A percentile compares a stretch with the other conserved stretches of the same genome.
phyloP scores from a whole-genome alignment of 2,888 invertebrate genomes.

The Drosophila maculinotata region DNA sequence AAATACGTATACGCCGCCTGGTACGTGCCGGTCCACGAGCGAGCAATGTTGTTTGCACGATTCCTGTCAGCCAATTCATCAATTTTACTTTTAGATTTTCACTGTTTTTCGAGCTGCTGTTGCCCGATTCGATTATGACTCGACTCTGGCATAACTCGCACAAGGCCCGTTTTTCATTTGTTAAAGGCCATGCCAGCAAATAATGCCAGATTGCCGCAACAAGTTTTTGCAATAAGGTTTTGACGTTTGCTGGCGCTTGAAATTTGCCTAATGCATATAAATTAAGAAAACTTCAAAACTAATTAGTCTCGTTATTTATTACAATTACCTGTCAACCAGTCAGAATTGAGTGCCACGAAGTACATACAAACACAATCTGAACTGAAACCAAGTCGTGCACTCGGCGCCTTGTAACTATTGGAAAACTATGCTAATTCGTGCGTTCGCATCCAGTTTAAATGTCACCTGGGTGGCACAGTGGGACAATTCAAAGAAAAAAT shows the following conservation, averaged over 20 bases:
- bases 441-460: conserved; percentile 55
- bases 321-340: conserved; percentile 69
- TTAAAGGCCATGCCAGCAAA: not conserved
- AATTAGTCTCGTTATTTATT: conserved; percentile 74
- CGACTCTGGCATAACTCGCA: conserved; percentile 12
- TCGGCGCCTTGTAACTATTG: conserved; percentile 49
- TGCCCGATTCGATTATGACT: conserved; percentile 42
- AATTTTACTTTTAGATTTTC: conserved; percentile 60
- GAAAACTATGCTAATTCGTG: conserved; percentile 69
- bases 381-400: conserved; percentile 57
- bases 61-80: conserved; percentile 70
- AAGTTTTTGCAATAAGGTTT: conserved; percentile 36
- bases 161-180: conserved; percentile 10
- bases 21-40: conserved; percentile 53
- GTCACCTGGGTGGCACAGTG: conserved; percentile 60
- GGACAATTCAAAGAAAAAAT: conserved; percentile 17
- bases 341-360: conserved; percentile 38
- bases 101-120: conserved; percentile 28
- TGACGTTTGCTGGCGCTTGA: conserved; percentile 33
- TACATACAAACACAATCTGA: conserved; percentile 17
- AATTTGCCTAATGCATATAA: conserved; percentile 67
- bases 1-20: conserved; percentile 71
- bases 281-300: conserved; percentile 60
- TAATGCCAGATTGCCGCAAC: conserved; percentile 30
- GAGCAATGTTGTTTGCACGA: conserved; percentile 22